phyloP scores from a whole-genome alignment of 2,888 invertebrate genomes.

The Epinotia nisella region DNA sequence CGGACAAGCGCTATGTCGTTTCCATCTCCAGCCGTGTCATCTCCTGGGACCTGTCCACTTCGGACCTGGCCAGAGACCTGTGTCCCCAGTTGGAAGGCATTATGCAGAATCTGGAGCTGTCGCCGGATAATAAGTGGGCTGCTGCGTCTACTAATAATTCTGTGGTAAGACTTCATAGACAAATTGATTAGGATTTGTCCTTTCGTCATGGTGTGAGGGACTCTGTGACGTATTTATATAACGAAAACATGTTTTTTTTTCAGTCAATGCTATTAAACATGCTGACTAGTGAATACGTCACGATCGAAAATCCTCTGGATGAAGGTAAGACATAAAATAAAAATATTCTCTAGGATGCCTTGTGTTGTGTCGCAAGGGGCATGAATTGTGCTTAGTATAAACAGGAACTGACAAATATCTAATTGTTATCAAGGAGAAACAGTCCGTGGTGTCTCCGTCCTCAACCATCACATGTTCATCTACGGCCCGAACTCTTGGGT shows the following conservation, averaged over 20 bases:
- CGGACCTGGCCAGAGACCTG: slow-evolving; percentile 96
- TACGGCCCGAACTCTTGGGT: slow-evolving; percentile 92
- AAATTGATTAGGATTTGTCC: neutral
- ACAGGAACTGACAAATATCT: no score
- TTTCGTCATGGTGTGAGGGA: no score
- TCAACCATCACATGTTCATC: slow-evolving; percentile 87
- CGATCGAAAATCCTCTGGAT: slow-evolving; percentile 93
- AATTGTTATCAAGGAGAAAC: slow-evolving; percentile 67
- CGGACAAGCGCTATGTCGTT: slow-evolving; percentile 96
- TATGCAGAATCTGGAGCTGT: slow-evolving; percentile 96
- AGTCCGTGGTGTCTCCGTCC: slow-evolving; percentile 75
- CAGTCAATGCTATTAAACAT: slow-evolving; percentile 95
- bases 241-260: slow-evolving; percentile 50
- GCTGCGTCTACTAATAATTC: slow-evolving; percentile 98
- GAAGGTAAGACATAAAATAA: slow-evolving; percentile 72
- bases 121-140: slow-evolving; percentile 98
- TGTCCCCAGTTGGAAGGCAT: slow-evolving; percentile 97
- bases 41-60: slow-evolving; percentile 98
- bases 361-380: no score
- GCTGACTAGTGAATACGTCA: slow-evolving; percentile 95
- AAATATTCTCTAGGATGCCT: neutral
- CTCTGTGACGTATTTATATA: neutral
- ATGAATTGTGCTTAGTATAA: no score
- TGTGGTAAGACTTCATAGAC: slow-evolving; percentile 82
- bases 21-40: slow-evolving; percentile 98